Evolutionary conservation across 2,888 invertebrate genomes (phyloP).

Genomic region (Dynastes hyllus): DNA sequence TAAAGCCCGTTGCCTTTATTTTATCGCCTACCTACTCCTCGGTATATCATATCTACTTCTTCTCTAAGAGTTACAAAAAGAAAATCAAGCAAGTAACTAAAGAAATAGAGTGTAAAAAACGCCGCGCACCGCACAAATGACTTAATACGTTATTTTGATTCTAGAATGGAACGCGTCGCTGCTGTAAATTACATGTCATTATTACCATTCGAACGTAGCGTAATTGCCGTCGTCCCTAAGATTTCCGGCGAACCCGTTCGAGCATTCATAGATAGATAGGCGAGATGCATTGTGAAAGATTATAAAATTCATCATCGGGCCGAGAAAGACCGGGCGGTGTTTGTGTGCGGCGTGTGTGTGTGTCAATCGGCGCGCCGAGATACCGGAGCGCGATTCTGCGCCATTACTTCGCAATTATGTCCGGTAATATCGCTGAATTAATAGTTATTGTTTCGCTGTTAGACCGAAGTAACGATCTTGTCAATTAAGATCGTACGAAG

Average conservation of each 20-base stretch:
- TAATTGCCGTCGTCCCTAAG: conserved; percentile 12
- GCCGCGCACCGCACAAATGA: conserved; percentile 3
- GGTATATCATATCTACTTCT: too few species aligned
- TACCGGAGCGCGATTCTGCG: background rate
- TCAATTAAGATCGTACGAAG: background rate
- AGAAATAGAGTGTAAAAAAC: background rate
- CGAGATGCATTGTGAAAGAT: background rate
- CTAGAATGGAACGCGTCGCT: conserved; percentile 4
- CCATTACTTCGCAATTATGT: conserved; percentile 19
- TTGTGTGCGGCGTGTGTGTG: background rate
- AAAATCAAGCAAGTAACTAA: too few species aligned
- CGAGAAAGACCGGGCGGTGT: background rate
- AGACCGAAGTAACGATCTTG: conserved; percentile 1
- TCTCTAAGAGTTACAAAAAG: too few species aligned
- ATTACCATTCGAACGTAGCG: conserved; percentile 16
- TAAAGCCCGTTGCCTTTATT: too few species aligned
- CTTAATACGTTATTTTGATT: conserved; percentile 30
- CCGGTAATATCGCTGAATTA: conserved; percentile 24
- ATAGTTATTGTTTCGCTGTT: conserved; percentile 17
- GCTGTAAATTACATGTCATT: conserved; percentile 23
- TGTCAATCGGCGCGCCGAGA: background rate
- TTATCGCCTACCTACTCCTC: too few species aligned
- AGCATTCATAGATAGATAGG: background rate
- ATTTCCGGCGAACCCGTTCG: conserved; percentile 16
- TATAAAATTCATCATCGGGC: conserved; percentile 12